Percentiles rank a stretch among this genome's conserved stretches.
Conservation (phyloP, 2,888 invertebrate genomes). For the Hedychridium roseum region DNA sequence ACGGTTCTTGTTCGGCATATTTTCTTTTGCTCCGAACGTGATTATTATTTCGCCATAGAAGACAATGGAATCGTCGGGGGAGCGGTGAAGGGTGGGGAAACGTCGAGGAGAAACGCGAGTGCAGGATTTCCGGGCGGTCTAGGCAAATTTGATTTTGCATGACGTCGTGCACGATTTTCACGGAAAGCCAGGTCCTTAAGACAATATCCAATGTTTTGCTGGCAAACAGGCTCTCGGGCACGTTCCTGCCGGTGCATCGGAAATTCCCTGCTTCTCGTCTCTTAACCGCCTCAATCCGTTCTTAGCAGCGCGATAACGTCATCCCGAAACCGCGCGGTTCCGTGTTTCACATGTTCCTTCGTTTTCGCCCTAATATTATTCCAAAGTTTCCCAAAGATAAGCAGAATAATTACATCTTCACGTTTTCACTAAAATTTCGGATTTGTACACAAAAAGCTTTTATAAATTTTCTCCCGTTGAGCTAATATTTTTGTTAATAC, state of each 20-base stretch:
- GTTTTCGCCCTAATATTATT: too few relatives aligned
- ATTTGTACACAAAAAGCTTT: too few relatives aligned
- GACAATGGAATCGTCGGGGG: slow-evolving; percentile 1
- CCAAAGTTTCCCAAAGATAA: too few relatives aligned
- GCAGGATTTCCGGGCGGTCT: slow-evolving; percentile 35
- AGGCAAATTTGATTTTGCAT: slow-evolving; percentile 41
- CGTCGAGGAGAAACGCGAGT: slow-evolving; percentile 20
- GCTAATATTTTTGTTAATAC: too few relatives aligned
- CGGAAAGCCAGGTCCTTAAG: slow-evolving; percentile 31
- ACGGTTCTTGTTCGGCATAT: too few relatives aligned
- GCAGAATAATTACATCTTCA: too few relatives aligned
- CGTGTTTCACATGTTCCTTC: too few relatives aligned
- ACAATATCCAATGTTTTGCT: slow-evolving; percentile 51
- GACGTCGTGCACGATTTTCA: slow-evolving; percentile 26
- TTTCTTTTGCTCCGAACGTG: too few relatives aligned
- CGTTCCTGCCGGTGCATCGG: slow-evolving; percentile 10
- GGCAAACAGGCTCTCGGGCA: slow-evolving; percentile 35
- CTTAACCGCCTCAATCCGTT: slow-evolving; percentile 27
- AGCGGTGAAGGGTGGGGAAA: slow-evolving; percentile 4
- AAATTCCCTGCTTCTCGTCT: slow-evolving; percentile 16
- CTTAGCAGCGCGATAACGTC: too few relatives aligned
- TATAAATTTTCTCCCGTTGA: too few relatives aligned
- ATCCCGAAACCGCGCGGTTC: too few relatives aligned
- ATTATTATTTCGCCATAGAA: background rate
- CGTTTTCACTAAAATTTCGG: too few relatives aligned